Conservation (phyloP, 2,113 vertebrate genomes). For the Lepus europaeus region DNA sequence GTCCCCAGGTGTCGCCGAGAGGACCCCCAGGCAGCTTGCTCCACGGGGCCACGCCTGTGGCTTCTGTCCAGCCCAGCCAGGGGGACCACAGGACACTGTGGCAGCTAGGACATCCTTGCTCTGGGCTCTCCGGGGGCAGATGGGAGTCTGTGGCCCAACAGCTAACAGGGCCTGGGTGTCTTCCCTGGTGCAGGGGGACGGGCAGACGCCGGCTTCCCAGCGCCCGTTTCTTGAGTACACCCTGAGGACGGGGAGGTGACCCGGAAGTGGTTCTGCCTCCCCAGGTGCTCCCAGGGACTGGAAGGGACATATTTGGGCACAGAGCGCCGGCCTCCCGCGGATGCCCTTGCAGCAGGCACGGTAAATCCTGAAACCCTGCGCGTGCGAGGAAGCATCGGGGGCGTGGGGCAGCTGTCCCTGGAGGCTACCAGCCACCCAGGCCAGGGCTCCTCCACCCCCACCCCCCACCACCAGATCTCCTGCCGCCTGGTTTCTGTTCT, state of each 20-base stretch:
- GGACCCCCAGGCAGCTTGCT: background rate
- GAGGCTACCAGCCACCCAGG: background rate
- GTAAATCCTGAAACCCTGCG: background rate
- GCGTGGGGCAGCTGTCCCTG: background rate
- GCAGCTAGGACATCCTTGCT: background rate
- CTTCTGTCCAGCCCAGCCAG: background rate
- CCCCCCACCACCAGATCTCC: background rate
- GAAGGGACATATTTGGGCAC: background rate
- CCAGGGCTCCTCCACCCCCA: background rate
- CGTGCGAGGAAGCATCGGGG: too few species aligned
- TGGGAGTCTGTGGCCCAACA: background rate
- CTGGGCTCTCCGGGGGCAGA: background rate
- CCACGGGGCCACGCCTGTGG: background rate
- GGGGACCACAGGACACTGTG: background rate
- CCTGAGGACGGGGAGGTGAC: background rate
- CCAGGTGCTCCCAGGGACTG: background rate
- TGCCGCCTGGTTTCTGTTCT: background rate
- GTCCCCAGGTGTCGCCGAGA: background rate
- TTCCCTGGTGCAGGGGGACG: background rate
- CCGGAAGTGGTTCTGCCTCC: fast-evolving
- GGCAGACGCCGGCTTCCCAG: background rate
- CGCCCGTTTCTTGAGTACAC: background rate
- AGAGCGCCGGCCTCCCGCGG: background rate
- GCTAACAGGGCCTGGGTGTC: background rate
- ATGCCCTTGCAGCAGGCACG: too few species aligned